Base-by-base conservation (phyloP, 2,797 vertebrate species). In the Pitangus sulphuratus region DNA sequence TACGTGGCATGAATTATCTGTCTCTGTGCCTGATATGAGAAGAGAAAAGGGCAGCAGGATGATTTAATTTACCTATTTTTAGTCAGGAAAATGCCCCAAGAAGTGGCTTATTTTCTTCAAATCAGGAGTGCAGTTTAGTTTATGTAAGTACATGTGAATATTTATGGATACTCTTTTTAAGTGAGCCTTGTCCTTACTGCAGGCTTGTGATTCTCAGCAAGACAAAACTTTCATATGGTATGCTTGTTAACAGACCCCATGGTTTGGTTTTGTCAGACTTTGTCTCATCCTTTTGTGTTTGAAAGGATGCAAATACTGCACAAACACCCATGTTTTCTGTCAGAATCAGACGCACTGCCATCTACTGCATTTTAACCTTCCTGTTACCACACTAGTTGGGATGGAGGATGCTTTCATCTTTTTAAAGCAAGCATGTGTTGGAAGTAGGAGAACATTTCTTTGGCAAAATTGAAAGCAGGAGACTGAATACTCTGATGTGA, bases 11-110 rank as follows among this genome's bases (percentile, higher is more conserved):
- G 51, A 81, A 75, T 33, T 33, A 69, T 92, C 48, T 78, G 26
- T 75, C 33, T 74, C 11, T 66, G 16, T 72, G 48, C 25, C 66
- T 82, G 31, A 72, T 84, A 83, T 18, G 9, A 64, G 37, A 70
- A 61, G 44, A 87, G 25, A 83, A 87, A 96, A 91, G 48, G 56
- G 40, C 28, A 74, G 26, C 8, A 57, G 24, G 11, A 31, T 78
- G 37, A 75, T 71, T 68, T 45, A 77, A 86, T 90, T 78, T 65
- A 17, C 75, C 65, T 84, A 18, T 45, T 71, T 91, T 90, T 24
- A 68, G 30, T 35, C 19, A 11, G 5, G 11, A 90, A 85, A 76
- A 44, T 61, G 19, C 20, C 30, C 15, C 26, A 42, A 79, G 28
- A 81, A 61, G 37, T 47, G 4, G 10, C 14, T 85, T 82, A 7